phyloP scores from a whole-genome alignment of 2,797 vertebrate species.

The Parauchenoglanis punctatus region DNA sequence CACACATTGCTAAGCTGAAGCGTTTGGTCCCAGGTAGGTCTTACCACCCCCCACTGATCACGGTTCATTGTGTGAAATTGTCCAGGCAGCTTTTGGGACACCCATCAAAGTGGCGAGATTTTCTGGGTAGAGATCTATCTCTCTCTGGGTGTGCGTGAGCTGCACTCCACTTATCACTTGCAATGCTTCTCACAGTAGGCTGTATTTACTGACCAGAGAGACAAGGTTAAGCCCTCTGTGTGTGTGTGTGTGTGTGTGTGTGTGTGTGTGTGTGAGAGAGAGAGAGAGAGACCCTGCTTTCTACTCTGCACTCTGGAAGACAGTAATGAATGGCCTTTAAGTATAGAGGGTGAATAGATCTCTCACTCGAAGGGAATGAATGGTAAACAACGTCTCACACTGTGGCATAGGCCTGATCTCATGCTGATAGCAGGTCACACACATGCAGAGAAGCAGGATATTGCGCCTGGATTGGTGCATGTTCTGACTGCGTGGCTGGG shows the following conservation, averaged over 20 bases:
- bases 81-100: slow-evolving; percentile 42
- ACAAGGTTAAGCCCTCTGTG: slow-evolving; percentile 33
- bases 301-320: slow-evolving; percentile 34
- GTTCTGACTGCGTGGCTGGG: neutral
- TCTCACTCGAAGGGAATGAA: slow-evolving; percentile 5
- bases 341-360: slow-evolving; percentile 22
- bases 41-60: slow-evolving; percentile 12
- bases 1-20: slow-evolving; percentile 28
- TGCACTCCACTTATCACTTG: slow-evolving; percentile 38
- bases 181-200: slow-evolving; percentile 41
- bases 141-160: slow-evolving; percentile 27
- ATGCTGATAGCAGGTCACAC: slow-evolving; percentile 21
- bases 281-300: slow-evolving; percentile 16
- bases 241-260: slow-evolving; percentile 33
- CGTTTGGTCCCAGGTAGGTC: slow-evolving; percentile 26
- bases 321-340: slow-evolving; percentile 36
- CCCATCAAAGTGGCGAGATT: slow-evolving; percentile 43
- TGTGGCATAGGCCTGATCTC: neutral
- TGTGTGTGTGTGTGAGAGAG: slow-evolving; percentile 28
- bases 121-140: slow-evolving; percentile 40
- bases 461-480: slow-evolving; percentile 10
- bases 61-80: slow-evolving; percentile 44
- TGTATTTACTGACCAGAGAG: slow-evolving; percentile 35
- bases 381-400: slow-evolving; percentile 22
- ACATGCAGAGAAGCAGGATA: slow-evolving; percentile 25